Evolutionary conservation across 2,888 invertebrate species (phyloP).

Genomic region (Lycophotia porphyrea): DNA sequence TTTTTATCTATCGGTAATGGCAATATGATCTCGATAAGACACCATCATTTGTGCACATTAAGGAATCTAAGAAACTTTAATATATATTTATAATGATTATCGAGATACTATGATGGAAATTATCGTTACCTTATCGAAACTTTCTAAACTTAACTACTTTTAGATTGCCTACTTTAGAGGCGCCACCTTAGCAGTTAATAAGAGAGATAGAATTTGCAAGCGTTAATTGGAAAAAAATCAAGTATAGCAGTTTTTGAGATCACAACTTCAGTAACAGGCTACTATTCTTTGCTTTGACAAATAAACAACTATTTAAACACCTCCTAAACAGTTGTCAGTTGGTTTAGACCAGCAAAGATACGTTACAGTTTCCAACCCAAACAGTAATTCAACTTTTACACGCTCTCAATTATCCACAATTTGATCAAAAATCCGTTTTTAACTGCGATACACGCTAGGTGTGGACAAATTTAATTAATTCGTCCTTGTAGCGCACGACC

Average conservation of each 20-base stretch:
- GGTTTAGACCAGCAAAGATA: neutral
- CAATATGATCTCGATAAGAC: constrained; percentile 58
- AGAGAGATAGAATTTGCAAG: neutral
- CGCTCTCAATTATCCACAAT: constrained; percentile 7
- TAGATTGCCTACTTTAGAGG: constrained; percentile 27
- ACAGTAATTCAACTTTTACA: neutral
- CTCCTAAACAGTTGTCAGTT: neutral
- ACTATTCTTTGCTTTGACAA: neutral
- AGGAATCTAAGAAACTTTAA: constrained; percentile 54
- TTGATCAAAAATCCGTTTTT: constrained; percentile 49
- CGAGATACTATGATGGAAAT: constrained; percentile 40
- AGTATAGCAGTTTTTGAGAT: no score
- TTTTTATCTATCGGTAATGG: constrained; percentile 53
- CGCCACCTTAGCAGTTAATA: constrained; percentile 1
- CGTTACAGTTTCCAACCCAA: neutral
- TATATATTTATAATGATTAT: constrained; percentile 53
- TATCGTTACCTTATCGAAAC: constrained; percentile 37
- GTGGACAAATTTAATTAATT: constrained; percentile 83
- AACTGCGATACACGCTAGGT: constrained; percentile 60
- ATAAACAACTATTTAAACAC: neutral
- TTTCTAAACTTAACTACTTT: constrained; percentile 58
- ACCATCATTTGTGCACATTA: constrained; percentile 61
- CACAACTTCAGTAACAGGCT: neutral
- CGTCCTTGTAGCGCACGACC: constrained; percentile 72
- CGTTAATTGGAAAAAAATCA: neutral